Evolutionary conservation across 1,140 invertebrate genomes (phyloP), one percentile per base, ranked within the genome.

Genomic region (Anoplophora glabripennis): DNA sequence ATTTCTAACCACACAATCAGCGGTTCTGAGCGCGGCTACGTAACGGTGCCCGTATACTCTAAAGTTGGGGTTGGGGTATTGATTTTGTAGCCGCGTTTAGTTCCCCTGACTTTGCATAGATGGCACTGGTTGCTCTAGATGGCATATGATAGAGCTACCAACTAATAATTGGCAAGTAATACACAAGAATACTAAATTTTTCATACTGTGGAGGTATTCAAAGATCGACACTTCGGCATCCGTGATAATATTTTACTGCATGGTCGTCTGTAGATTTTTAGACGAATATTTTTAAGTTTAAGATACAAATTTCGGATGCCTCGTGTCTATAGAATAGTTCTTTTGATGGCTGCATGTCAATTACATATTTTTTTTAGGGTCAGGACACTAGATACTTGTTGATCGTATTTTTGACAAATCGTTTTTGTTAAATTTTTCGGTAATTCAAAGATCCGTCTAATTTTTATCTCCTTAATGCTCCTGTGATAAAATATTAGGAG

Each of bases 321-420:
- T 44, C n/a, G 40, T 40, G 38, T 54, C 52, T 11, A 33, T 38
- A 18, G 34, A 17, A 56, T 56, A 56, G 54, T 53, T 40, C 37
- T 47, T 48, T 56, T 48, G 54, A 47, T 60, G 61, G 61, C 51
- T 52, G 61, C 61, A 63, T 63, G 61, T 63, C 48, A 48, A 56
- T 53, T 51, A 55, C 15, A 54, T 45, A 28, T 46, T 47, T 56
- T 55, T 53, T 41, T n/a, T 54, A 35, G 44, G 45, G 54, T 48
- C 45, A 34, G 42, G 52, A 54, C 52, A 44, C 15, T 45, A 11
- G 21, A 17, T 37, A 17, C 12, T 49, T 17, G 38, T 41, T 17
- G 7, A 12, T 47, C 15, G 12, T 15, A 33, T 3, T 5, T 17
- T n/a, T 10, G 12, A 2, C 7, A 10, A 18, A 47, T 3, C 7